Percentiles rank a stretch among this genome's conserved stretches.
phyloP scores from a whole-genome alignment of 2,797 vertebrate species.

The Nasua narica region DNA sequence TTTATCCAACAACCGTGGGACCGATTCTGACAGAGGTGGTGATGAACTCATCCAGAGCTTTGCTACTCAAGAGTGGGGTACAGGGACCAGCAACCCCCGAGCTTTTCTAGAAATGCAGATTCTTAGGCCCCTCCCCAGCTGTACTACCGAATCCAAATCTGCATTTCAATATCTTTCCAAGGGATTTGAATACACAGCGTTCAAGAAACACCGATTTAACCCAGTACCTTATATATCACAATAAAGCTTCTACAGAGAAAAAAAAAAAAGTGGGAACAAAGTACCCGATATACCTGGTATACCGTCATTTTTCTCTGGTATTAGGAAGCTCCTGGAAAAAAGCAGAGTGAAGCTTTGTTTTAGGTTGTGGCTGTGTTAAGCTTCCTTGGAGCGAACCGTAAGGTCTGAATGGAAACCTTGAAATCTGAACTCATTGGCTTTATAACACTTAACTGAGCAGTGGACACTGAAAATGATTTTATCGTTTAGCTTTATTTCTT shows the following conservation, averaged over 20 bases:
- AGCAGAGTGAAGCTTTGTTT: background rate
- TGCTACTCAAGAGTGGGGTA: background rate
- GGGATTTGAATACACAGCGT: accelerated
- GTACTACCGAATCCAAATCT: background rate
- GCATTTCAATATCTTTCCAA: background rate
- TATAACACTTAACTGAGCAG: background rate
- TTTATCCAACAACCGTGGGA: background rate
- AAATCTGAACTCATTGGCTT: background rate
- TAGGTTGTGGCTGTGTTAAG: background rate
- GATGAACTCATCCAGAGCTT: background rate
- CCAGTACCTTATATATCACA: background rate
- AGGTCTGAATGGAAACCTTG: background rate
- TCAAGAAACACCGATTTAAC: background rate
- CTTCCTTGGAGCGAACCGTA: background rate
- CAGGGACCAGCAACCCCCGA: background rate
- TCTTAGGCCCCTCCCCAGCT: background rate
- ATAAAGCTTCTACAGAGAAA: background rate
- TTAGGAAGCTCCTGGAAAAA: background rate
- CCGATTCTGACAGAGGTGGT: background rate
- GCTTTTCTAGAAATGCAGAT: background rate
- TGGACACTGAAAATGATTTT: background rate
- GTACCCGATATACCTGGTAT: background rate
- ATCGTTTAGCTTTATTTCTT: background rate
- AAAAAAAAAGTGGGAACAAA: background rate
- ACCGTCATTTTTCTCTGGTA: background rate